phyloP scores from a whole-genome alignment of 1,140 invertebrate genomes.

The Hirudo medicinalis region DNA sequence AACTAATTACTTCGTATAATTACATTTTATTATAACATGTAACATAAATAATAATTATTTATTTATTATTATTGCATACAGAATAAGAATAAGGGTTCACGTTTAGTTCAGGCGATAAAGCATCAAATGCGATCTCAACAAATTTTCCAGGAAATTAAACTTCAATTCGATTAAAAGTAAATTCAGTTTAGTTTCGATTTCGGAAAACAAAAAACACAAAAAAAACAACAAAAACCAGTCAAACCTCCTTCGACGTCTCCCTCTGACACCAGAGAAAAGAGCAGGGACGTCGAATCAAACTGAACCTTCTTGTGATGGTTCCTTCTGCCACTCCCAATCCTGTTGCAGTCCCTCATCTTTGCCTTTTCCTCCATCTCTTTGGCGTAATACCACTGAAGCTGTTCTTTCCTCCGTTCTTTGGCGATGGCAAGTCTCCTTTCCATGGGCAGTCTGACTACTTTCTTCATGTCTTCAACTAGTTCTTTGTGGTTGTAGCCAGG shows the following conservation, averaged over 20 bases:
- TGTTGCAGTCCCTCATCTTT: neutral
- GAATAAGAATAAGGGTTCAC: no score
- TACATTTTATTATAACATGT: no score
- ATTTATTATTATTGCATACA: no score
- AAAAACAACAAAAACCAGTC: neutral
- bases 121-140: no score
- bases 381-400: neutral
- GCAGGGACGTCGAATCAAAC: neutral
- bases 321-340: neutral
- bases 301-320: neutral
- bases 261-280: neutral
- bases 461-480: neutral
- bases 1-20: no score
- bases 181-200: no score
- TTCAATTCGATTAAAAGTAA: no score
- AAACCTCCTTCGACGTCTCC: neutral
- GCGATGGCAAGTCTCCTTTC: neutral
- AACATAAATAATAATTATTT: no score
- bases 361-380: neutral
- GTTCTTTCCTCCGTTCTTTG: neutral
- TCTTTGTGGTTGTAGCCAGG: neutral
- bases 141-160: no score
- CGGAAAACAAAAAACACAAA: neutral
- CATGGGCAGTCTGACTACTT: neutral
- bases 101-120: no score